Evolutionary conservation across 2,113 vertebrate genomes (phyloP), one percentile per base, ranked within the genome.

Genomic region (Orthonyx spaldingii): DNA sequence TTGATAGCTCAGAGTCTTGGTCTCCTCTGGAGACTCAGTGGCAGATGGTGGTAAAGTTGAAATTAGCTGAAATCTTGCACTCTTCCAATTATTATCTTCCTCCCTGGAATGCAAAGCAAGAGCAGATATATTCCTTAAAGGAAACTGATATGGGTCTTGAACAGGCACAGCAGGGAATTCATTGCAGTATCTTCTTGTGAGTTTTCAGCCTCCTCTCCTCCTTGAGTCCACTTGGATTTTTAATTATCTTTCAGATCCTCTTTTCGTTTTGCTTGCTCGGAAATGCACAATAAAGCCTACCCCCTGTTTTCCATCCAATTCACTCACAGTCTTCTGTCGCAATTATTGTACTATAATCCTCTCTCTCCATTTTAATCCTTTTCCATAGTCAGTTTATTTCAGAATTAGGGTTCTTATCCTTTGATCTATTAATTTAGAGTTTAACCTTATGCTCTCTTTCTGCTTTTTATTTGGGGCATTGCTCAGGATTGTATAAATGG

Each of bases 351-450:
- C 90, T 79, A 69, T 96, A 97, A 97, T 97, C 96, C 92, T 57
- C 88, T 93, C 82, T 96, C 76, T 92, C 72, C 57, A 60, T 94
- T 97, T 96, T 96, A 97, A 97, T 97, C 96, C 86, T 93, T 96
- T 95, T 89, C 92, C 84, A 90, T 78, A 92, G 96, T 90, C 85
- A 95, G 93, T 96, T 96, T 96, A 96, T 94, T 96, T 96, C 96
- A 92, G 94, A 96, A 96, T 96, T 96, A 95, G 76, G 57, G 89
- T 89, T 93, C 92, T 95, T 96, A 96, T 95, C 92, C 92, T 96
- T 96, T 95, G 93, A 96, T 97, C 96, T 96, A 94, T 95, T 96
- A 95, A 96, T 97, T 96, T 96, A 75, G 83, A 89, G 88, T 97
- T 96, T 96, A 97, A 97, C 96, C 93, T 97, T 84, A 65, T 87